Conservation (phyloP, 2,888 invertebrate species). For the Timandra comae region DNA sequence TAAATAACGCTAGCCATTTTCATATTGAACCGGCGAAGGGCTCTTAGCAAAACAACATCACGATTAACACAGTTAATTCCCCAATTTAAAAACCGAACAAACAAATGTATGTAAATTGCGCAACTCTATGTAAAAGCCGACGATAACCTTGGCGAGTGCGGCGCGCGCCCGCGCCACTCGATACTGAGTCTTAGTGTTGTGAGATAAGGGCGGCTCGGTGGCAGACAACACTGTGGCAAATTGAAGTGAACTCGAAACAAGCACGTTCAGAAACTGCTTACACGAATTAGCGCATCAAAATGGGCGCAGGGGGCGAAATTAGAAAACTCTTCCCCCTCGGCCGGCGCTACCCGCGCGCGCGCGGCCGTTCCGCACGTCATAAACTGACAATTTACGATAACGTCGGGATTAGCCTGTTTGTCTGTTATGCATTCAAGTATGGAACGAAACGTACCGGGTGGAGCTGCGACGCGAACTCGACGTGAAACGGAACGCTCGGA, state of each 20-base stretch:
- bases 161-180: conserved; percentile 10
- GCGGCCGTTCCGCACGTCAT: conserved; percentile 75
- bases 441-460: conserved; percentile 25
- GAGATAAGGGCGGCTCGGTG: conserved; percentile 25
- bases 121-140: conserved; percentile 70
- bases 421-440: conserved; percentile 68
- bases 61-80: conserved; percentile 69
- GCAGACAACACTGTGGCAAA: conserved; percentile 37
- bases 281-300: conserved; percentile 76
- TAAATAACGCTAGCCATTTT: neutral
- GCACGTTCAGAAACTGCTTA: conserved; percentile 76
- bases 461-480: conserved; percentile 26
- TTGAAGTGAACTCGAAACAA: conserved; percentile 70
- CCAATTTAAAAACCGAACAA: conserved; percentile 75
- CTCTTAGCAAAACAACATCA: conserved; percentile 51
- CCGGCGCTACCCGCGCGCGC: conserved; percentile 34
- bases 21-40: conserved; percentile 22
- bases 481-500: conserved; percentile 39
- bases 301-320: conserved; percentile 72
- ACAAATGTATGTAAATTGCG: conserved; percentile 75
- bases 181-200: conserved; percentile 31
- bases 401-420: conserved; percentile 76
- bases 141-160: conserved; percentile 49
- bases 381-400: conserved; percentile 79
- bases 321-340: conserved; percentile 61